Evolutionary conservation across 2,888 invertebrate species (phyloP), one percentile per base, ranked within the genome.

Genomic region (Heliconius hortense): DNA sequence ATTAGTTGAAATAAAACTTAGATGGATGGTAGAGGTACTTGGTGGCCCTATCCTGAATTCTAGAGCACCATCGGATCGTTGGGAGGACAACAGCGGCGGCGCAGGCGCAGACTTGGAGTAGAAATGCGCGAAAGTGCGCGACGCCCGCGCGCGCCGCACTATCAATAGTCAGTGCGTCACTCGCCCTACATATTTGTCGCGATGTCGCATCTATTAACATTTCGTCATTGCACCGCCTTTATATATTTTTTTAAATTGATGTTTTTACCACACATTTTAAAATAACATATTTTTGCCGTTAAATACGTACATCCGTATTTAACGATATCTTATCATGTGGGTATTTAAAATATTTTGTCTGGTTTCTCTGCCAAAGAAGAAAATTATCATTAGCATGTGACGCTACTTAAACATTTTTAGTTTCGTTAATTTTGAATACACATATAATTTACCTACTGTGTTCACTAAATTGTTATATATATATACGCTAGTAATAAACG

Each of bases 141-240:
- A 76, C 77, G 70, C 62, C 70, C 67, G 66, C 67, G 74, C 72
- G 73, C 77, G 80, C 78, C 79, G 81, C 86, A 90, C 90, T 90
- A 90, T 91, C 90, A 88, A 90, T 90, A 91, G 90, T 84, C 86
- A 84, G 80, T 87, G 85, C 88, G 90, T 88, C 89, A 88, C 84
- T 85, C 87, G 90, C 84, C 89, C 91, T 87, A 90, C 88, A 90
- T 91, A 88, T 84, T 85, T 84, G 86, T 84, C 84, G 85, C 86
- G 84, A 82, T 86, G 86, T 77, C 79, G 79, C 83, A 87, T 84
- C 84, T 82, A 87, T 90, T 90, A 71, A 69, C 63, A 67, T 77
- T 78, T 76, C 75, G 77, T 74, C 74, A 71, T 77, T 71, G 75
- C 48, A 66, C 26, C 31, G 70, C 53, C 60, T 90, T 88, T 56